Evolutionary conservation across 2,113 vertebrate species (phyloP).

Genomic region (Henicopernis longicauda): DNA sequence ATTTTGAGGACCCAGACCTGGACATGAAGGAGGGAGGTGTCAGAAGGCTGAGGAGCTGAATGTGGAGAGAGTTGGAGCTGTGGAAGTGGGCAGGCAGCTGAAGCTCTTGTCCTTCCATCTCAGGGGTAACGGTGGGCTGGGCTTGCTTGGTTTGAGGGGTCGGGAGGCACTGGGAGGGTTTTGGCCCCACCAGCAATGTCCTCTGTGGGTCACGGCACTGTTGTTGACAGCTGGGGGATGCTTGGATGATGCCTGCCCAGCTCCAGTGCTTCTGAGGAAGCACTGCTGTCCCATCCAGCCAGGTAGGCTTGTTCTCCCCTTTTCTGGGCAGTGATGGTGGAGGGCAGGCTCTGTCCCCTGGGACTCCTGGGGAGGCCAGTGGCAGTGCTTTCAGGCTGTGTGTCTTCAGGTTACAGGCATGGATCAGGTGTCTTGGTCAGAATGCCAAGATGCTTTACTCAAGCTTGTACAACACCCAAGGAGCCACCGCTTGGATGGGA

Average conservation of each 20-base stretch:
- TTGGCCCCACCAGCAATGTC: not conserved
- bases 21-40: not conserved
- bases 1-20: too few species aligned
- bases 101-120: not conserved
- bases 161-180: not conserved
- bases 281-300: not conserved
- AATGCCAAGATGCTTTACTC: not conserved
- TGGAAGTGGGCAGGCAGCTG: not conserved
- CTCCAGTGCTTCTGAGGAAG: not conserved
- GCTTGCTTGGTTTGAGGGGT: not conserved
- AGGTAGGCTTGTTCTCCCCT: not conserved
- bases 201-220: not conserved
- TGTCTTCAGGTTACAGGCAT: conserved; percentile 70
- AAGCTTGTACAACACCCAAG: not conserved
- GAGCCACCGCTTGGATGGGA: not conserved
- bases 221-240: not conserved
- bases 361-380: not conserved
- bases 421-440: not conserved
- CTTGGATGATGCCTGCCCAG: too few species aligned
- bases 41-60: not conserved
- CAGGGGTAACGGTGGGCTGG: too few species aligned
- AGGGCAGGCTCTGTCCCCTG: not conserved
- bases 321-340: not conserved
- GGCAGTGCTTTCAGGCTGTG: not conserved
- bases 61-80: not conserved